A percentile compares a stretch with the other conserved stretches of the same genome.
phyloP scores from a whole-genome alignment of 2,113 vertebrate genomes.

The Lutjanus erythropterus region DNA sequence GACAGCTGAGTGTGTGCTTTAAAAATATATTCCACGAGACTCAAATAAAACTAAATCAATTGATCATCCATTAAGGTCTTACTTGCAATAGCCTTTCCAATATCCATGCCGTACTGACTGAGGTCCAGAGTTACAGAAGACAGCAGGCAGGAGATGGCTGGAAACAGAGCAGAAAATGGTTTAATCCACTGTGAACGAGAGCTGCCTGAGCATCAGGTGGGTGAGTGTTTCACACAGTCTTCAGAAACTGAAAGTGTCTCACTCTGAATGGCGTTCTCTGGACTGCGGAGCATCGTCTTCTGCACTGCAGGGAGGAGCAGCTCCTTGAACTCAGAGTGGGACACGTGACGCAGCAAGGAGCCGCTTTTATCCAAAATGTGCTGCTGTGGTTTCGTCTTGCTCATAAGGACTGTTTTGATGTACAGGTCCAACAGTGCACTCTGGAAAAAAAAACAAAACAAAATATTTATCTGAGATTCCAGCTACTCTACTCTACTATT shows the following conservation, averaged over 20 bases:
- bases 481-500: too few species aligned
- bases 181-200: not conserved
- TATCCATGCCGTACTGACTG: slow-evolving; percentile 95
- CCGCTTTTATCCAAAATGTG: slow-evolving; percentile 91
- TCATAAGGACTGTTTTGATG: slow-evolving; percentile 95
- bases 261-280: slow-evolving; percentile 97
- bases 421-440: slow-evolving; percentile 92
- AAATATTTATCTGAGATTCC: not conserved
- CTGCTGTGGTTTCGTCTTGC: slow-evolving; percentile 93
- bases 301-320: slow-evolving; percentile 92
- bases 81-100: slow-evolving; percentile 95
- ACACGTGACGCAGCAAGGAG: slow-evolving; percentile 90
- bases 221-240: not conserved
- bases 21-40: not conserved
- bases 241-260: slow-evolving; percentile 62
- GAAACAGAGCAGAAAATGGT: slow-evolving; percentile 19
- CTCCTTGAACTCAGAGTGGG: slow-evolving; percentile 94
- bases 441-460: slow-evolving; percentile 75
- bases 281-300: slow-evolving; percentile 95
- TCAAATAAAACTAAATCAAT: not conserved
- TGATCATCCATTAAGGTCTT: slow-evolving; percentile 49
- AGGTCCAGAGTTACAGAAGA: slow-evolving; percentile 94
- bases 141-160: slow-evolving; percentile 92
- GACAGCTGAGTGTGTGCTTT: not conserved
- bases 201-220: not conserved